Percentiles rank a stretch among this genome's conserved stretches.
These are phyloP conservation scores for Cyprinodon diabolis DNA, from an alignment of 2,797 vertebrate species.

Conservation along the genomic window DNA sequence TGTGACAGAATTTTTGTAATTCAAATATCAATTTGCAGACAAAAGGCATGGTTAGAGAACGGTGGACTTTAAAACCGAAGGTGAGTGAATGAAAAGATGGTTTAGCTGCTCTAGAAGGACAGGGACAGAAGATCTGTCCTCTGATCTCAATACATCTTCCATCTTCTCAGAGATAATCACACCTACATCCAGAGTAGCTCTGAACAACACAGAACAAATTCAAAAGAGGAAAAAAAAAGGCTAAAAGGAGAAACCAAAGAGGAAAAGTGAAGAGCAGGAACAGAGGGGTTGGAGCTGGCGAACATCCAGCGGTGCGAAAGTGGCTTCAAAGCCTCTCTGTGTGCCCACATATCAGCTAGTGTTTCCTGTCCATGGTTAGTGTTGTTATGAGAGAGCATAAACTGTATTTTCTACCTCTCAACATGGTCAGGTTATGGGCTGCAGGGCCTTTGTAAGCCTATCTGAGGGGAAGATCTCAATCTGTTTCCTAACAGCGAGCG, in stretches of 20 bases:
- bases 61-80: too few relatives aligned
- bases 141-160: constrained; percentile 45
- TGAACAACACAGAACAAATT: constrained; percentile 40
- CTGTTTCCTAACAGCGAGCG: constrained; percentile 58
- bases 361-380: constrained; percentile 74
- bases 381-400: constrained; percentile 76
- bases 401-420: constrained; percentile 76
- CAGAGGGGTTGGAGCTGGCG: constrained; percentile 50
- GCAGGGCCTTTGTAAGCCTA: constrained; percentile 67
- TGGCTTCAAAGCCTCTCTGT: constrained; percentile 69
- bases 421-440: constrained; percentile 59
- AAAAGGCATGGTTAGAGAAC: too few relatives aligned
- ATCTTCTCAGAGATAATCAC: constrained; percentile 32
- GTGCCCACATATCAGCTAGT: constrained; percentile 73
- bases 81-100: constrained; percentile 40
- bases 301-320: constrained; percentile 60
- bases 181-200: constrained; percentile 46
- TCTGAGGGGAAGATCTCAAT: constrained; percentile 69
- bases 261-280: constrained; percentile 18
- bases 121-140: constrained; percentile 53
- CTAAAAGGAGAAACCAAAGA: constrained; percentile 11
- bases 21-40: too few relatives aligned
- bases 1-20: too few relatives aligned
- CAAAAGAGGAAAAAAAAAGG: constrained; percentile 21
- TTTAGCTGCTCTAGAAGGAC: constrained; percentile 53